phyloP scores from a whole-genome alignment of 2,888 invertebrate species.

The Saturnia pavonia region DNA sequence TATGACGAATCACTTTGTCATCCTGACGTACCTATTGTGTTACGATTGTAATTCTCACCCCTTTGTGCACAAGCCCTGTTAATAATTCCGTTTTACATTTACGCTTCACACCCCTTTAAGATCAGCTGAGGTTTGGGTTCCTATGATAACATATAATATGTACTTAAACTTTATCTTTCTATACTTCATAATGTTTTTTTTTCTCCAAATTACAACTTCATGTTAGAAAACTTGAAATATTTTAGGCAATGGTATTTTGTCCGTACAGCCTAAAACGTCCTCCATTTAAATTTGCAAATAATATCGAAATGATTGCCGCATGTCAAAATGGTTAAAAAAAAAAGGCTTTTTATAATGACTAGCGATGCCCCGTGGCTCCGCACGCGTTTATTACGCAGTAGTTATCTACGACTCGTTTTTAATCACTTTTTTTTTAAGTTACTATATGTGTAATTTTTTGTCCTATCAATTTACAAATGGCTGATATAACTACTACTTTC shows the following conservation, averaged over 20 bases:
- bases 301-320: background rate
- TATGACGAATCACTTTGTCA: slow-evolving; percentile 80
- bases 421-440: too few species aligned
- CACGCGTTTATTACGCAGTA: too few species aligned
- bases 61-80: slow-evolving; percentile 44
- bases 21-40: slow-evolving; percentile 71
- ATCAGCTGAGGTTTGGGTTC: slow-evolving; percentile 10
- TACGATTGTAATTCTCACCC: slow-evolving; percentile 72
- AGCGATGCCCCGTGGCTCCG: too few species aligned
- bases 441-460: too few species aligned
- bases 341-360: too few species aligned
- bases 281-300: background rate
- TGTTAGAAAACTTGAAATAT: background rate
- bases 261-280: background rate
- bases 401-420: too few species aligned
- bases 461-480: too few species aligned
- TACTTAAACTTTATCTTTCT: background rate
- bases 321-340: too few species aligned
- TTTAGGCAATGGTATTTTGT: background rate
- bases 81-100: slow-evolving; percentile 19
- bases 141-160: background rate
- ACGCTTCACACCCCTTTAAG: slow-evolving; percentile 13
- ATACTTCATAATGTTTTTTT: background rate
- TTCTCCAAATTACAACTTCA: background rate
- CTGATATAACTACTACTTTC: too few species aligned